These are phyloP conservation scores for Artibeus lituratus DNA, from an alignment of 2,797 vertebrate genomes.

Conservation along the genomic window DNA sequence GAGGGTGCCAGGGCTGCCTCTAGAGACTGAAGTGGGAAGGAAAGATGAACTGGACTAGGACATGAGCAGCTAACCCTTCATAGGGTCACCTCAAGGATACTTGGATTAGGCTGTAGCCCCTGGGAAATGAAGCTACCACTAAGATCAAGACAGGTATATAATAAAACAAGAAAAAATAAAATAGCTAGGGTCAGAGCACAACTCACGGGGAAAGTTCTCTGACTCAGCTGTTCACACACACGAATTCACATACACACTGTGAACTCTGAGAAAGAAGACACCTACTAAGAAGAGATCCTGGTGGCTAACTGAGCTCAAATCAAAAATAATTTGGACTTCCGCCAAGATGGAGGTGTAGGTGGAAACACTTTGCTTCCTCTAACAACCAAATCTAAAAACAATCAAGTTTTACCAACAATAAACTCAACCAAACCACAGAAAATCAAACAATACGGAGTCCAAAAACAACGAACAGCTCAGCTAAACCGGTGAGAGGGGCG, in stretches of 20 bases:
- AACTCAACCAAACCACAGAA: too few species aligned
- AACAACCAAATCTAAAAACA: too few species aligned
- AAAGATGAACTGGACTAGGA: not conserved
- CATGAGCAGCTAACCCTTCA: not conserved
- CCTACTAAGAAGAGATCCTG: not conserved
- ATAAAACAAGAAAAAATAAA: not conserved
- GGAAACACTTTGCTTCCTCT: too few species aligned
- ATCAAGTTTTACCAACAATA: too few species aligned
- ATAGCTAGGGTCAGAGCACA: not conserved
- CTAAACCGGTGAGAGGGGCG: too few species aligned
- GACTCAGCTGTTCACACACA: not conserved
- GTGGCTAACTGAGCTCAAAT: not conserved
- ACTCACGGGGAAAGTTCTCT: not conserved
- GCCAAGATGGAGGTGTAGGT: too few species aligned
- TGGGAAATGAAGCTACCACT: not conserved
- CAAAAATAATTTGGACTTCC: too few species aligned
- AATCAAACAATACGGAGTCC: too few species aligned
- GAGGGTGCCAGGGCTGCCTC: too few species aligned
- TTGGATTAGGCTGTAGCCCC: not conserved
- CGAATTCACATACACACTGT: not conserved
- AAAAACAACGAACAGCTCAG: too few species aligned
- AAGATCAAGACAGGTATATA: not conserved
- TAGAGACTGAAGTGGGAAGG: accelerated
- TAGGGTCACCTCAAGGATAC: not conserved
- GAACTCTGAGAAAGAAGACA: not conserved